Percentiles rank a stretch among this genome's conserved stretches.
phyloP scores from a whole-genome alignment of 92 coral and sea anemone species.

The Porites cylindrica region DNA sequence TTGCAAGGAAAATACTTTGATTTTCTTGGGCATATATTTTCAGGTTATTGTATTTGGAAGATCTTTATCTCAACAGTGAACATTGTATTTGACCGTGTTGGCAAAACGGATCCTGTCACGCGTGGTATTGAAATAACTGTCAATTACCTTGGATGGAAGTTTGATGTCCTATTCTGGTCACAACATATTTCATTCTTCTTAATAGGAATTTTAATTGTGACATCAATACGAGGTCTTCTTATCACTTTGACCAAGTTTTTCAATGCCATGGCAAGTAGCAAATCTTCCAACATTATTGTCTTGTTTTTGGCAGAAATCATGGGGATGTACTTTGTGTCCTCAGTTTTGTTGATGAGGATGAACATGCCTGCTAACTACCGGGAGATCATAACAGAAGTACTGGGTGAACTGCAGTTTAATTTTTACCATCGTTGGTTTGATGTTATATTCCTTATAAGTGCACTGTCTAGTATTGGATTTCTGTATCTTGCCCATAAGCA shows the following conservation, averaged over 20 bases:
- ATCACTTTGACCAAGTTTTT: constrained; percentile 97
- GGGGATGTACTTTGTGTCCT: constrained; percentile 99
- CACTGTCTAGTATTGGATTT: constrained; percentile 96
- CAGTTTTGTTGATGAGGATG: constrained; percentile 96
- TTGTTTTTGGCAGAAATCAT: constrained; percentile 94
- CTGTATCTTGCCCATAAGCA: constrained; percentile 97
- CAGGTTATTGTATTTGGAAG: constrained; percentile 98
- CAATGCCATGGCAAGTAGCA: constrained; percentile 98
- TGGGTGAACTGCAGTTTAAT: constrained; percentile 96
- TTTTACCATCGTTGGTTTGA: constrained; percentile 99
- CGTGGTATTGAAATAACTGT: constrained; percentile 96
- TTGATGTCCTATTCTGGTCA: constrained; percentile 97
- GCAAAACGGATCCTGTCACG: constrained; percentile 97
- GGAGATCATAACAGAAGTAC: constrained; percentile 93
- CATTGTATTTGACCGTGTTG: constrained; percentile 98
- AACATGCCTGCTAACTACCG: constrained; percentile 98
- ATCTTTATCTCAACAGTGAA: constrained; percentile 98
- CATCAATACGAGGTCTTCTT: constrained; percentile 97
- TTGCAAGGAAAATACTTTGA: constrained; percentile 97
- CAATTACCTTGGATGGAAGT: constrained; percentile 91
- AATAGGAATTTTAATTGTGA: constrained; percentile 95
- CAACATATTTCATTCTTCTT: constrained; percentile 94
- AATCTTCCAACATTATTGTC: constrained; percentile 95
- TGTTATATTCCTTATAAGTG: constrained; percentile 96
- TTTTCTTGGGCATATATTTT: constrained; percentile 96